Base-by-base conservation (phyloP, 2,797 vertebrate species). In the Onychomys leucogaster region DNA sequence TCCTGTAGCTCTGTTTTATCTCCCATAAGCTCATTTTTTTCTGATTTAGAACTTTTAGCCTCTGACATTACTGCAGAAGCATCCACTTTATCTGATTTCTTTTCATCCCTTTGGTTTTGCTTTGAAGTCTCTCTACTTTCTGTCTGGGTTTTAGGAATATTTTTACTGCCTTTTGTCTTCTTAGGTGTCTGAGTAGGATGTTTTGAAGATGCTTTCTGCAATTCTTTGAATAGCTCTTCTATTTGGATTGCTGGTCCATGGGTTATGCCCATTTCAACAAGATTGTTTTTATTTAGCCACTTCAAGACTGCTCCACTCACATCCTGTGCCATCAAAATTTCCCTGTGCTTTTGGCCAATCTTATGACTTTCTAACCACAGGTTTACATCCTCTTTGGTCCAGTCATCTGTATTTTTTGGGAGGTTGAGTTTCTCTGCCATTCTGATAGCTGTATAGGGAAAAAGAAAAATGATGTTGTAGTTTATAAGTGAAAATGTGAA, bases 381-480 rank as follows among this genome's bases (percentile, higher is more conserved):
- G 93, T 96, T 97, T 55, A 98, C 97, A 63, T 98, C 95, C 4
- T 98, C 97, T 97, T 98, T 98, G 90, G 98, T 98, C 98, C 98
- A 98, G 9, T 97, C 71, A 81, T 98, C 94, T 85, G 95, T 59
- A 65, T 96, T 93, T 93, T 81, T 11, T 82, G 97, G 94, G 55
- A 98, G 95, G 77, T 95, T 61, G 27, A 59, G 43, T 43, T 91
- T 83, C 16, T 89, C 55, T 10, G 91, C 83, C 97, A 98, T 98
- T 93, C 93, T 96, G 81, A 90, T 57, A 88, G 55, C 92, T 94
- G 23, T 75, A 32, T 90, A 94, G 76, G 90, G 71, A 97, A 95
- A 90, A 83, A 97, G 92, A 96, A 96, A 95, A 46, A 85, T 17
- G 21, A 89, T 29, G 95, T 91, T 27, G 0, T 55, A 93, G 41